Percentiles rank a stretch among this genome's conserved stretches.
phyloP scores from a whole-genome alignment of 1,140 invertebrate species.

The Cydia pomonella region DNA sequence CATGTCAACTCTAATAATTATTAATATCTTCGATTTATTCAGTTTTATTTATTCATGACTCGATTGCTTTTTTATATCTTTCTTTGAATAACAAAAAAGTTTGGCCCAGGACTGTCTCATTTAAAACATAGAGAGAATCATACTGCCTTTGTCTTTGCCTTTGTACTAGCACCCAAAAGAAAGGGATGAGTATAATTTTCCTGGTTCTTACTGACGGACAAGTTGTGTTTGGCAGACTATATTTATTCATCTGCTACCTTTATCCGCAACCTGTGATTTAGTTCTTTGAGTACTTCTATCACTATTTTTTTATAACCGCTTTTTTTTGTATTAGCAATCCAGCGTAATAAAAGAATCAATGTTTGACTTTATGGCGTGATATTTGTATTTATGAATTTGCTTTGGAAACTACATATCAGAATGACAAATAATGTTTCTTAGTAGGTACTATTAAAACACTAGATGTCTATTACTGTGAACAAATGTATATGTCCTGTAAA shows the following conservation, averaged over 20 bases:
- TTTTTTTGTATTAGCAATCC: slow-evolving; percentile 13
- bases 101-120: too few species aligned
- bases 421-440: slow-evolving; percentile 66
- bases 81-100: too few species aligned
- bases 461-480: slow-evolving; percentile 21
- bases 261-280: neutral
- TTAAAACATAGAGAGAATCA: too few species aligned
- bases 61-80: too few species aligned
- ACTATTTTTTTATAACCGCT: neutral
- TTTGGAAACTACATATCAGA: slow-evolving; percentile 69
- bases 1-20: neutral
- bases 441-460: slow-evolving; percentile 17
- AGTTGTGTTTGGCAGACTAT: too few species aligned
- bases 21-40: neutral
- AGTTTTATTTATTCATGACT: neutral
- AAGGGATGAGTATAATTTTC: too few species aligned
- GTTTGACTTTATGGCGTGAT: neutral
- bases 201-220: too few species aligned
- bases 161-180: too few species aligned
- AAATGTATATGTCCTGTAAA: slow-evolving; percentile 37
- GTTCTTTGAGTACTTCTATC: neutral
- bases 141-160: too few species aligned
- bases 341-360: neutral
- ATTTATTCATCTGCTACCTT: too few species aligned
- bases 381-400: slow-evolving; percentile 39